phyloP scores from a whole-genome alignment of 2,888 invertebrate species.

The Amblyjoppa proteus region DNA sequence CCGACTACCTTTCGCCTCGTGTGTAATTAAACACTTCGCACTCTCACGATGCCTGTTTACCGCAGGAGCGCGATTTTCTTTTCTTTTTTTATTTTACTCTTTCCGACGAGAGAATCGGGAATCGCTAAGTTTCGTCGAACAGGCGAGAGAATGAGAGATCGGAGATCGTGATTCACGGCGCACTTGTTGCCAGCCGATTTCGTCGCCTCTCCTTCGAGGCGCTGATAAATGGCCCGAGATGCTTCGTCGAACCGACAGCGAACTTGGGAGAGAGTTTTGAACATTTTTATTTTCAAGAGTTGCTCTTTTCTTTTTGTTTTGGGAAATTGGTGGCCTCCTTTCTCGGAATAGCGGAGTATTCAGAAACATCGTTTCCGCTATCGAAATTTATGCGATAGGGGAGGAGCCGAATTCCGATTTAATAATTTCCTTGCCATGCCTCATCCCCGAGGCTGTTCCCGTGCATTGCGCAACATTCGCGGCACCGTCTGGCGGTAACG shows the following conservation, averaged over 20 bases:
- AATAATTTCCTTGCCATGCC: conserved; percentile 46
- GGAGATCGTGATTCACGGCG: conserved; percentile 34
- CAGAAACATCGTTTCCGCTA: conserved; percentile 26
- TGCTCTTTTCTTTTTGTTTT: neutral
- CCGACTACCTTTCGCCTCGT: conserved; percentile 53
- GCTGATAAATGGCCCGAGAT: neutral
- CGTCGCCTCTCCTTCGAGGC: neutral
- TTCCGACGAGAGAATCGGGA: neutral
- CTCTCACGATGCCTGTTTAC: conserved; percentile 65
- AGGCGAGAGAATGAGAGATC: conserved; percentile 36
- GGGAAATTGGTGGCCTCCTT: too few relatives aligned
- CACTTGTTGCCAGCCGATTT: conserved; percentile 8
- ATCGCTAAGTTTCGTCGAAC: conserved; percentile 11
- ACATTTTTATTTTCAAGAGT: neutral
- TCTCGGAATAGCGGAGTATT: neutral
- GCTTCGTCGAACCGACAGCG: neutral
- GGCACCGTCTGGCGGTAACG: neutral
- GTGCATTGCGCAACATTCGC: conserved; percentile 54
- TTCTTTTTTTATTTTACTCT: neutral
- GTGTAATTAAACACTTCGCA: conserved; percentile 69
- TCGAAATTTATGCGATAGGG: conserved; percentile 42
- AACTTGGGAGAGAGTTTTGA: neutral
- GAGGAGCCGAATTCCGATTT: conserved; percentile 30
- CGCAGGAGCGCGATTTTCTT: neutral
- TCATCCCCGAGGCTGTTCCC: conserved; percentile 7